These are phyloP conservation scores for Megaceryle torquata DNA, from an alignment of 2,113 vertebrate species.

Conservation along the genomic window DNA sequence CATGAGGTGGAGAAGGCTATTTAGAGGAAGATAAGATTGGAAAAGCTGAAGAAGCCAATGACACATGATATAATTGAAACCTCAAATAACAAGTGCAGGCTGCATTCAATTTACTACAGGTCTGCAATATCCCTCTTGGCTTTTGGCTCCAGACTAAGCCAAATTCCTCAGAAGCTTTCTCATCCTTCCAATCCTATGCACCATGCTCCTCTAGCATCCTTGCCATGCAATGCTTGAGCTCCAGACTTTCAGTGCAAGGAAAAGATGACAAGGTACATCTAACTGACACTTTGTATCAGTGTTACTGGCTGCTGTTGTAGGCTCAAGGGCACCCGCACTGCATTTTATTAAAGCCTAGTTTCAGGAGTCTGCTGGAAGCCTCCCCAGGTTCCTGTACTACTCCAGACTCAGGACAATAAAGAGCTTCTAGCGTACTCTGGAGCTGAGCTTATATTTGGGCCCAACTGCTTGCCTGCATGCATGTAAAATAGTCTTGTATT, in stretches of 20 bases:
- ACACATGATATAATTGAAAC: neutral
- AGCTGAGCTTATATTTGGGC: neutral
- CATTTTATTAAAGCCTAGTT: neutral
- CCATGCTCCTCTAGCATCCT: neutral
- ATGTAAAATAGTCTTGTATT: neutral
- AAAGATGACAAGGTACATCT: neutral
- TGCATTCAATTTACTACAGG: neutral
- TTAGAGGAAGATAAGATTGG: neutral
- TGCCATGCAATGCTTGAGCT: neutral
- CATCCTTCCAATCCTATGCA: neutral
- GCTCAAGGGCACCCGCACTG: neutral
- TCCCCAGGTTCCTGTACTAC: neutral
- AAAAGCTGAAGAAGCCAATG: neutral
- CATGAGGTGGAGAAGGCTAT: neutral
- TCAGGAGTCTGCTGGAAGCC: neutral
- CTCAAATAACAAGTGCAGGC: neutral
- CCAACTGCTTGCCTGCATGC: neutral
- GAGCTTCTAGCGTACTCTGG: neutral
- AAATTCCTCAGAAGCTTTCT: neutral
- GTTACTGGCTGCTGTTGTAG: neutral
- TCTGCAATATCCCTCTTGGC: neutral
- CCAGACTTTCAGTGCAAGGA: neutral
- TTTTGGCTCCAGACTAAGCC: neutral
- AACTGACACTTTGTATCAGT: neutral
- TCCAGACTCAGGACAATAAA: neutral